Evolutionary conservation across 2,797 vertebrate species (phyloP), one percentile per base, ranked within the genome.

Genomic region (Phataginus tetradactyla): DNA sequence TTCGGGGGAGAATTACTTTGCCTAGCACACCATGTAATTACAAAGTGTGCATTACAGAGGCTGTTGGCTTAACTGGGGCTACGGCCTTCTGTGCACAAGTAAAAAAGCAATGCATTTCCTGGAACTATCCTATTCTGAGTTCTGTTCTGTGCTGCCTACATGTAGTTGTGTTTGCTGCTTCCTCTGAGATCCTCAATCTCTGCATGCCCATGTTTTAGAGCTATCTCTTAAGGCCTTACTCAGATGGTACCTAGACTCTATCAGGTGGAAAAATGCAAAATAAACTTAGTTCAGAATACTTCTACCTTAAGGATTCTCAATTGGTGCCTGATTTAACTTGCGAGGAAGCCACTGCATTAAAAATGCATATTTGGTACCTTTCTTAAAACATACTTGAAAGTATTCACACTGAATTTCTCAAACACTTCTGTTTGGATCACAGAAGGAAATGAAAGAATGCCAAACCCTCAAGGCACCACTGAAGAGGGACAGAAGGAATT

Each of bases 281-380:
- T 80, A 69, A 90, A 79, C 72, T 91, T 91, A 68, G 25, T 81
- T 92, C 66, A 81, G 78, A 94, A 86, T 74, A 91, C 4, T 90
- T 96, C 21, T 74, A 27, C 15, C 10, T 88, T 92, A 81, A 86
- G 39, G 63, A 42, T 89, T 89, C 53, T 87, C 34, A 57, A 7
- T 3, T 84, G 69, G 42, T 80, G 15, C 68, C 27, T 93, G 89
- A 83, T 13, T 84, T 87, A 94, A 92, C 75, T 78, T 66, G 15
- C 39, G 37, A 84, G 53, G 59, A 90, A 91, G 15, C 12, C 71
- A 83, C 53, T 86, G 32, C 13, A 66, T 68, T 92, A 29, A 89
- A 84, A 89, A 91, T 85, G n/a, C 85, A 42, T 63, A 45, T 90
- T 3, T 59, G 66, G 57, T 53, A 25, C 45, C 84, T 85, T 81